Percentiles rank a stretch among this genome's conserved stretches.
These are phyloP conservation scores for Aradophagus sp. DNA, from an alignment of 1,140 invertebrate genomes.

Conservation along the genomic window DNA sequence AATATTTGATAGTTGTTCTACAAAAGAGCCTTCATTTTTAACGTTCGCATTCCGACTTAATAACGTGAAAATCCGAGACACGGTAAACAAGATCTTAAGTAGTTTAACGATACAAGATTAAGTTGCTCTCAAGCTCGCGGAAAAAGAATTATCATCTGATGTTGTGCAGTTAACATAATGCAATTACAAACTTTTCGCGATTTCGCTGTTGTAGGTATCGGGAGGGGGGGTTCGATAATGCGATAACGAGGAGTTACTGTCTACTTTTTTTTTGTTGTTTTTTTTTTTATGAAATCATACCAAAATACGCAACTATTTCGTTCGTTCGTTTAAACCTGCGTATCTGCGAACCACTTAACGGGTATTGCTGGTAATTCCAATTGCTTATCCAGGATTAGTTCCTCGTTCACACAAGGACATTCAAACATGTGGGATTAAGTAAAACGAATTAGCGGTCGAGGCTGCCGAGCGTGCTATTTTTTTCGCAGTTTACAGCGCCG, in stretches of 20 bases:
- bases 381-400: slow-evolving; percentile 55
- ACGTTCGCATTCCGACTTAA: no score
- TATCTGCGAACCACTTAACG: slow-evolving; percentile 53
- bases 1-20: no score
- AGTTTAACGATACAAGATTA: no score
- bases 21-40: no score
- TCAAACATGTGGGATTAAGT: slow-evolving; percentile 54
- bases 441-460: slow-evolving; percentile 53
- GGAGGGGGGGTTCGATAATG: slow-evolving; percentile 27
- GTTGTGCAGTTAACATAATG: no score
- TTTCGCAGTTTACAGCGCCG: slow-evolving; percentile 18
- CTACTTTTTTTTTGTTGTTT: no score
- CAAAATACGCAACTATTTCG: slow-evolving; percentile 45
- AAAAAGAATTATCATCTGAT: no score
- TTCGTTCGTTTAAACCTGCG: slow-evolving; percentile 38
- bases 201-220: no score
- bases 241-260: slow-evolving; percentile 35
- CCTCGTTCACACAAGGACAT: slow-evolving; percentile 53
- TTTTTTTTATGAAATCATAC: slow-evolving; percentile 49
- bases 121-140: no score
- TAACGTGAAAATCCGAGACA: no score
- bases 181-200: no score
- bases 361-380: slow-evolving; percentile 53
- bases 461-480: slow-evolving; percentile 18
- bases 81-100: no score